Conservation (phyloP, 2,888 invertebrate genomes). For the Rugalucina vietnamica region DNA sequence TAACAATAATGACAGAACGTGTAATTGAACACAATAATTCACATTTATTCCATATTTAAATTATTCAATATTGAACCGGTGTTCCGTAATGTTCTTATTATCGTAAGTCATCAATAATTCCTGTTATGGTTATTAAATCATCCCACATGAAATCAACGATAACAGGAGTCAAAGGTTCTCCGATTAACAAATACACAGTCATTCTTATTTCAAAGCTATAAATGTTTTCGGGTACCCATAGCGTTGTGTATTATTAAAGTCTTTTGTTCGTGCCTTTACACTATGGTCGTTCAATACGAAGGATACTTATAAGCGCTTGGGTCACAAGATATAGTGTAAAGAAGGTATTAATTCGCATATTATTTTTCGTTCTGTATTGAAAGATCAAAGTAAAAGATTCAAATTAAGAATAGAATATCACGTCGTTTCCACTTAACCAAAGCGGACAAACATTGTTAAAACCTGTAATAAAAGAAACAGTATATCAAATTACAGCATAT, state of each 20-base stretch:
- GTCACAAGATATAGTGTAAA: neutral
- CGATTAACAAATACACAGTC: neutral
- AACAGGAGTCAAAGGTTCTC: neutral
- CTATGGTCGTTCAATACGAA: neutral
- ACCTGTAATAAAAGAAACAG: no score
- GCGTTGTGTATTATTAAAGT: neutral
- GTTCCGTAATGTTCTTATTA: neutral
- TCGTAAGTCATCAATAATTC: neutral
- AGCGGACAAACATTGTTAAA: no score
- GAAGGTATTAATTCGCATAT: neutral
- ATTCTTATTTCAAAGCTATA: neutral
- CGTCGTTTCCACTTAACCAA: no score
- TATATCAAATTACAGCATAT: no score
- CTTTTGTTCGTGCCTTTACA: neutral
- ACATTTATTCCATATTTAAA: no score
- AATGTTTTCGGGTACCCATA: constrained; percentile 6
- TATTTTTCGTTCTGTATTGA: neutral
- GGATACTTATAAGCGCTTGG: neutral
- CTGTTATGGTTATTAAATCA: neutral
- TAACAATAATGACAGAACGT: no score
- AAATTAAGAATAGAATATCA: no score
- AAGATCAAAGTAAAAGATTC: neutral
- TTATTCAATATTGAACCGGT: neutral
- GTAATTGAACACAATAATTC: no score
- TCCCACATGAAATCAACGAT: neutral